Base-by-base conservation (phyloP, 2,797 vertebrate genomes). In the Perdix hodgsoniae region DNA sequence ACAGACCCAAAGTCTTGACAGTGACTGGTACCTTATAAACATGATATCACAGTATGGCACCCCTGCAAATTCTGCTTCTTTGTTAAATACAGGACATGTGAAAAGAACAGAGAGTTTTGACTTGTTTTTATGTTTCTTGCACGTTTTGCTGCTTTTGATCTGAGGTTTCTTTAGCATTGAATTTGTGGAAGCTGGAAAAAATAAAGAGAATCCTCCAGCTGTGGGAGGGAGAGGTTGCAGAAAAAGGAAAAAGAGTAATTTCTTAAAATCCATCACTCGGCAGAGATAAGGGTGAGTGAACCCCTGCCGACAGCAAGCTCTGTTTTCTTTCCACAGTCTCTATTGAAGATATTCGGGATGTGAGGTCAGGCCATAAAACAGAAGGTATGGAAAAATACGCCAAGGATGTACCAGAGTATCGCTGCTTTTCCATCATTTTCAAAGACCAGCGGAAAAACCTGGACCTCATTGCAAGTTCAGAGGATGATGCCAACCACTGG, bases 341-440 rank as follows among this genome's bases (percentile, higher is more conserved):
- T 95, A 96, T 99, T 1, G 98, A 99, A 83, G 99, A 99, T 87
- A 98, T 99, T 16, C 98, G 98, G 75, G 98, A 99, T 19, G 98
- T 99, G 54, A 98, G 99, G 52, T 92, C 86, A 33, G 99, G 99
- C 52, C 99, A 99, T 54, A 98, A 98, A 97, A 98, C 99, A 0
- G 99, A 99, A 94, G 99, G 98, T 11, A 97, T 99, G 92, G 98
- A 98, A 95, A 99, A 99, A 94, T 98, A 98, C 29, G 99, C 98
- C 2, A 96, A 98, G 2, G 90, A 98, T 18, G 91, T 95, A 9
- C 94, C 97, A 0, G 98, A 98, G 56, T 97, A 98, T 8, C 97
- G 92, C 57, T 99, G 99, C 98, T 99, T 99, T 97, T 98, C 99
- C 96, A 98, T 99, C 88, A 86, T 99, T 96, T 99, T 99, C 96